phyloP scores from a whole-genome alignment of 2,113 vertebrate genomes.

The Corythaeola cristata region DNA sequence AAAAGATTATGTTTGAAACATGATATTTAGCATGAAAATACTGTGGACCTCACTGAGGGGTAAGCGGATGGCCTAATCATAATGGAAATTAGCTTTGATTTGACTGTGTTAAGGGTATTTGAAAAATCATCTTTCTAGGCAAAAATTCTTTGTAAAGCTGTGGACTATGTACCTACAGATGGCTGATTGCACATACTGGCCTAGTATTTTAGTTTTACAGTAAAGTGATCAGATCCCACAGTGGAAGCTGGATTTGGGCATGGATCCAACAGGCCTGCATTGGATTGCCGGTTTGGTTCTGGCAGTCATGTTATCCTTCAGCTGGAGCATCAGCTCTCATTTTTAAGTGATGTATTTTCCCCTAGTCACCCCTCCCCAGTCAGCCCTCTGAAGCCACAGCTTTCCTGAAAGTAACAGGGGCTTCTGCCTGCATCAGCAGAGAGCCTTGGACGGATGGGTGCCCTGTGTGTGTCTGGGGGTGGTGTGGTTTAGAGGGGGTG shows the following conservation, averaged over 20 bases:
- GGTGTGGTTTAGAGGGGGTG: fast-evolving
- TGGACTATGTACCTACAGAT: background rate
- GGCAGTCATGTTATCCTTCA: background rate
- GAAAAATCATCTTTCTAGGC: background rate
- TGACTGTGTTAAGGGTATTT: background rate
- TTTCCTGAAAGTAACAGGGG: background rate
- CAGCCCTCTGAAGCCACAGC: background rate
- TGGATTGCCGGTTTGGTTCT: background rate
- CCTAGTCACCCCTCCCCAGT: fast-evolving
- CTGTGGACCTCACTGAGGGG: background rate
- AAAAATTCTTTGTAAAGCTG: background rate
- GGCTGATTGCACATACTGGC: background rate
- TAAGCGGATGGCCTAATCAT: background rate
- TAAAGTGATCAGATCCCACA: background rate
- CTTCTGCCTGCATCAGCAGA: background rate
- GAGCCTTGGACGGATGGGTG: background rate
- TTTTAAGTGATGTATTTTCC: background rate
- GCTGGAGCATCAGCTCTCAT: background rate
- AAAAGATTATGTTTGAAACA: background rate
- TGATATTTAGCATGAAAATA: conserved; percentile 41
- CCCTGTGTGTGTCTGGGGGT: fast-evolving
- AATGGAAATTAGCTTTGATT: background rate
- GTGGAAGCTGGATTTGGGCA: background rate
- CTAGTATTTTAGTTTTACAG: background rate
- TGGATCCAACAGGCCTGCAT: background rate